phyloP scores from a whole-genome alignment of 2,113 vertebrate genomes.

The Coturnix japonica region DNA sequence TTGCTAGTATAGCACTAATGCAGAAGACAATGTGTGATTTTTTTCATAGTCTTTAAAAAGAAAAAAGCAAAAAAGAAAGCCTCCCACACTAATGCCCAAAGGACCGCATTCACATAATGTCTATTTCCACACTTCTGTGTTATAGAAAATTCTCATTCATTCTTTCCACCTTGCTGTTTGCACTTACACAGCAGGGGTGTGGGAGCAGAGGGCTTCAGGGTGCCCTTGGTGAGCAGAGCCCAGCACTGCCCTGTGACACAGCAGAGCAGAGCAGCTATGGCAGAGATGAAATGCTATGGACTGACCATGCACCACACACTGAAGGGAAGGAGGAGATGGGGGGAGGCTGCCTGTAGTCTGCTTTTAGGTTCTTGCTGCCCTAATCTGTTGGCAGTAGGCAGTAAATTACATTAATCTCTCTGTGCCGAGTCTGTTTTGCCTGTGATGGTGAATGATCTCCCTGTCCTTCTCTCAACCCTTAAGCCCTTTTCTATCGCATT shows the following conservation, averaged over 20 bases:
- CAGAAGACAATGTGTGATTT: background rate
- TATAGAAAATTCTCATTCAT: background rate
- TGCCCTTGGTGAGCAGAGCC: background rate
- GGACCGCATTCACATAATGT: background rate
- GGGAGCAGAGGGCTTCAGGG: background rate
- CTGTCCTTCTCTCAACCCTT: background rate
- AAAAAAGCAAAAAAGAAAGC: slow-evolving; percentile 17
- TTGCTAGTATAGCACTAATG: background rate
- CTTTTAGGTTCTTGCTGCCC: background rate
- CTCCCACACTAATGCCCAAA: background rate
- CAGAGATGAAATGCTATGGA: background rate
- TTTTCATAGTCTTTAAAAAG: background rate
- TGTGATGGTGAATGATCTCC: background rate
- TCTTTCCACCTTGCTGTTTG: background rate
- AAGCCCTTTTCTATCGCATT: background rate
- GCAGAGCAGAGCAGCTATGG: background rate
- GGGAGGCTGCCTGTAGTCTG: background rate
- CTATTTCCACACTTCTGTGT: background rate
- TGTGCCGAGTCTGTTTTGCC: background rate
- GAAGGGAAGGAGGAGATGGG: background rate
- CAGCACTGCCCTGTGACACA: background rate
- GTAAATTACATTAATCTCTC: background rate
- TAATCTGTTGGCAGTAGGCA: background rate
- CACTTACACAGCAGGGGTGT: background rate
- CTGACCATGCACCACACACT: no score